A percentile compares a stretch with the other conserved stretches of the same genome.
These are phyloP conservation scores for Oasisia sp. DNA, from an alignment of 2,888 invertebrate species.

Conservation along the genomic window DNA sequence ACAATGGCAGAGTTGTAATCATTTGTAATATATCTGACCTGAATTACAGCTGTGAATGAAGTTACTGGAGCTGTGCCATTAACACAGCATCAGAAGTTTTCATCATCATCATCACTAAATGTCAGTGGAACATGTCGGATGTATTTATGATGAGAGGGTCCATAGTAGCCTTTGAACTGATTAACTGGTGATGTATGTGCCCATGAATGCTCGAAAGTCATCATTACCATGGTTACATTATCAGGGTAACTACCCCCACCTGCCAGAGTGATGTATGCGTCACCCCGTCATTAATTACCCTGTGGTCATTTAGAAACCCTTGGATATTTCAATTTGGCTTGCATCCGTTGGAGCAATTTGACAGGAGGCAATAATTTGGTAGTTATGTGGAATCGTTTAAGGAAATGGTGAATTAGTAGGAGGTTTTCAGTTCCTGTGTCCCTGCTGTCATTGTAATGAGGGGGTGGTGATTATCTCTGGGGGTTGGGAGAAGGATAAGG, in stretches of 20 bases:
- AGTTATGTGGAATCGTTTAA: conserved; percentile 19
- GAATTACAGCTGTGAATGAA: not conserved
- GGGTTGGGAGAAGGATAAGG: conserved; percentile 14
- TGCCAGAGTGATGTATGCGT: conserved; percentile 18
- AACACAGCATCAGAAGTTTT: not conserved
- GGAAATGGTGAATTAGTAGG: conserved; percentile 23
- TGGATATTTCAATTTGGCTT: conserved; percentile 21
- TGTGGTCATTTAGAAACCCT: not conserved
- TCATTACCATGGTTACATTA: conserved; percentile 24
- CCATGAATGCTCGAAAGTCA: conserved; percentile 18
- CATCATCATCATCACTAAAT: not conserved
- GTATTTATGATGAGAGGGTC: conserved; percentile 19
- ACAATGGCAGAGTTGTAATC: conserved; percentile 17
- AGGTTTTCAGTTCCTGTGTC: conserved; percentile 22
- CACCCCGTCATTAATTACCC: conserved; percentile 18
- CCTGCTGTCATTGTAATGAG: conserved; percentile 20
- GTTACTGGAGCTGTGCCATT: not conserved
- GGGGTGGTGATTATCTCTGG: not conserved
- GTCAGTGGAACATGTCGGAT: conserved; percentile 17
- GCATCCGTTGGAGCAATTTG: conserved; percentile 23
- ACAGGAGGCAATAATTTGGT: conserved; percentile 22
- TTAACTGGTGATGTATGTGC: conserved; percentile 23
- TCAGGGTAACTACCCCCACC: conserved; percentile 19
- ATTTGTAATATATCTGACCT: not conserved
- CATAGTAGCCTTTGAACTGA: not conserved